A percentile compares a stretch with the other conserved stretches of the same genome.
Conservation (phyloP, 2,888 invertebrate genomes). For the Drosophila sordidula region DNA sequence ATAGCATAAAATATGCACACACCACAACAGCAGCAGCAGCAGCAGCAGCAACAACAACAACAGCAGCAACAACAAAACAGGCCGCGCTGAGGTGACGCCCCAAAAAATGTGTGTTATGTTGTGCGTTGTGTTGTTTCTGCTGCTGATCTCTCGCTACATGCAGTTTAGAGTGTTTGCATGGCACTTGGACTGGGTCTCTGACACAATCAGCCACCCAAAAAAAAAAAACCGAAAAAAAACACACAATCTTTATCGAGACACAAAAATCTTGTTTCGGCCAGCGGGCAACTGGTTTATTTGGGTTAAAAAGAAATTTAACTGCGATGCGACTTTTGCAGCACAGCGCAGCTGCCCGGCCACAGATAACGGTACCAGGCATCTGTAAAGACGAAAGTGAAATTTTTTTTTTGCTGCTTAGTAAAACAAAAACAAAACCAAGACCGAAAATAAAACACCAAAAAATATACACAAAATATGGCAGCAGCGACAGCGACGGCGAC, state of each 20-base stretch:
- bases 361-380: slow-evolving; percentile 69
- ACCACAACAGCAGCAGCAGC: slow-evolving; percentile 2
- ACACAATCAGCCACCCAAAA: slow-evolving; percentile 48
- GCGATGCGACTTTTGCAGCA: slow-evolving; percentile 46
- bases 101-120: slow-evolving; percentile 18
- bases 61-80: slow-evolving; percentile 28
- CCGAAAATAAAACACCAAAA: slow-evolving; percentile 8
- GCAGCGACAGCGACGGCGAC: slow-evolving; percentile 38
- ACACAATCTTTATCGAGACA: slow-evolving; percentile 41
- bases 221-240: slow-evolving; percentile 16
- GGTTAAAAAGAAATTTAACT: slow-evolving; percentile 80
- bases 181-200: slow-evolving; percentile 58
- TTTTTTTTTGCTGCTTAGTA: slow-evolving; percentile 40
- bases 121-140: slow-evolving; percentile 15
- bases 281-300: slow-evolving; percentile 75
- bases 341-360: slow-evolving; percentile 13
- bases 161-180: slow-evolving; percentile 59
- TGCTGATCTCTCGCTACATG: slow-evolving; percentile 46
- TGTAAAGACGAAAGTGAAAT: slow-evolving; percentile 74
- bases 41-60: background rate
- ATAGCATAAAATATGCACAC: slow-evolving; percentile 43
- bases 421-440: slow-evolving; percentile 30
- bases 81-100: slow-evolving; percentile 40
- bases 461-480: slow-evolving; percentile 49
- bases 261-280: slow-evolving; percentile 57